These are phyloP conservation scores for Cryptosula pallasiana DNA, from an alignment of 2,888 invertebrate species.

Conservation along the genomic window DNA sequence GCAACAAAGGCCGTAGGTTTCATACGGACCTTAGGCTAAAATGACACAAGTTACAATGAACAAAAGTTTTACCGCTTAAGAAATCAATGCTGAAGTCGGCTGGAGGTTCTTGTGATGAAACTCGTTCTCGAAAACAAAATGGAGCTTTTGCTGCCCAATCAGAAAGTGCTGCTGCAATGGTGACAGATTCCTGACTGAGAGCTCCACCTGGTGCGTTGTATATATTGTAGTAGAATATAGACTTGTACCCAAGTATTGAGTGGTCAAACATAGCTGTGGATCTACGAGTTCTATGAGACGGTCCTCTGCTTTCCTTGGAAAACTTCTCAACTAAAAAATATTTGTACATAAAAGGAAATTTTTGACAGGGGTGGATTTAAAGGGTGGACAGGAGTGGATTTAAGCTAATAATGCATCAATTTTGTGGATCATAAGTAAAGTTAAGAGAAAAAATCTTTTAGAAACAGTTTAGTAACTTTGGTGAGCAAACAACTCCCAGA, in stretches of 20 bases:
- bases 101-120: not conserved
- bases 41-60: no score
- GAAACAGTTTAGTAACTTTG: no score
- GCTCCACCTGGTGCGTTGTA: not conserved
- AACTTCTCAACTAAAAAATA: not conserved
- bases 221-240: not conserved
- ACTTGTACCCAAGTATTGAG: not conserved
- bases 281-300: not conserved
- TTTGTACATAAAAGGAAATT: no score
- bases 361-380: no score
- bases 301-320: not conserved
- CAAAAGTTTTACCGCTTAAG: no score
- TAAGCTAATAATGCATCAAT: no score
- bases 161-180: not conserved
- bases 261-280: not conserved
- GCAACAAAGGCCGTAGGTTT: no score
- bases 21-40: no score
- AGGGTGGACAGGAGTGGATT: no score
- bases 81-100: not conserved
- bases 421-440: no score
- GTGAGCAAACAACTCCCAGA: no score
- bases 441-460: no score
- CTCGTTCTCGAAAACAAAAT: slow-evolving; percentile 6
- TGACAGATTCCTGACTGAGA: not conserved
- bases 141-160: slow-evolving; percentile 20